Conservation (phyloP, 2,888 invertebrate genomes). For the Teleogryllus oceanicus region DNA sequence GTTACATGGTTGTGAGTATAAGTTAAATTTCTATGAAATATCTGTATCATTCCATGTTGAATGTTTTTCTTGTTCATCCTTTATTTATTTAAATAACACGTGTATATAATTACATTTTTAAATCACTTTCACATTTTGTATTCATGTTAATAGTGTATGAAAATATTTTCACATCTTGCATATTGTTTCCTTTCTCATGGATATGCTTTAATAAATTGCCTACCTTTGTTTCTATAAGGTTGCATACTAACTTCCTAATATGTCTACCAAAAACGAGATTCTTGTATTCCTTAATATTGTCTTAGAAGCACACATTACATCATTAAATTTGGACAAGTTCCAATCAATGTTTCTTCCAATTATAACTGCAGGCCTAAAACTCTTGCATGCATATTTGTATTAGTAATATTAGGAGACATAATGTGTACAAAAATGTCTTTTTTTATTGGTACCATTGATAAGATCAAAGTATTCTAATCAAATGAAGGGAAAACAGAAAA, state of each 20-base stretch:
- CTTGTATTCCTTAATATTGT: background rate
- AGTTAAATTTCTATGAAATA: background rate
- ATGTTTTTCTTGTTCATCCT: background rate
- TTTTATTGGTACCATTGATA: background rate
- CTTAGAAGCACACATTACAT: slow-evolving; percentile 2
- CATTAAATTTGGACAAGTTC: background rate
- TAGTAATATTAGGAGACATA: background rate
- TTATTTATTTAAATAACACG: background rate
- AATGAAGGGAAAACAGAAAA: too few species aligned
- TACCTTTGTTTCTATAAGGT: background rate
- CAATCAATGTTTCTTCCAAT: slow-evolving; percentile 3
- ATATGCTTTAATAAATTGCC: too few species aligned
- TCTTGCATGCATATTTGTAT: background rate
- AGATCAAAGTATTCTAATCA: too few species aligned
- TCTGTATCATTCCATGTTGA: background rate
- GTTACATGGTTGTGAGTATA: background rate
- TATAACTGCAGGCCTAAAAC: background rate
- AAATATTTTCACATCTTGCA: background rate
- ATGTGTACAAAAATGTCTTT: background rate
- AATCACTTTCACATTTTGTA: background rate
- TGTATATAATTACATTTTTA: background rate
- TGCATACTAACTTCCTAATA: background rate
- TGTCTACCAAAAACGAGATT: background rate
- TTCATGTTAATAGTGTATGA: background rate
- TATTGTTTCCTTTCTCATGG: too few species aligned